A percentile compares a stretch with the other conserved stretches of the same genome.
Conservation (phyloP, 2,113 vertebrate genomes). For the Zosterops borbonicus region DNA sequence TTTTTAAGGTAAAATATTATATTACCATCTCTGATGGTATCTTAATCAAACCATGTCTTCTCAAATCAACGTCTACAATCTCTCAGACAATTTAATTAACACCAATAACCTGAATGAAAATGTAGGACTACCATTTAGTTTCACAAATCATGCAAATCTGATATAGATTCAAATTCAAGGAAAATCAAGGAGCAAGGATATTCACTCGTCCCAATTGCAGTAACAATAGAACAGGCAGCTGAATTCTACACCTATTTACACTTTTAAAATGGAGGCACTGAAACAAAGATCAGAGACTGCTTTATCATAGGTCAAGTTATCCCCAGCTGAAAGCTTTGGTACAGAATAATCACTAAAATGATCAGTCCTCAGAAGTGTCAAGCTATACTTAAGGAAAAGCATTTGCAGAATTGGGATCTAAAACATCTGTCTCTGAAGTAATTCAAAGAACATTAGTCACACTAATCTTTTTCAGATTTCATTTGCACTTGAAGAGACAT, state of each 20-base stretch:
- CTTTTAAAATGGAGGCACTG: not conserved
- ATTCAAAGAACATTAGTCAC: conserved; percentile 27
- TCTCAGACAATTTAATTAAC: not conserved
- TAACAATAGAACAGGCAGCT: not conserved
- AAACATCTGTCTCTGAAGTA: conserved; percentile 13
- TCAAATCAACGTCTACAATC: not conserved
- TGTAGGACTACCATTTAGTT: not conserved
- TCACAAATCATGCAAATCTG: not conserved
- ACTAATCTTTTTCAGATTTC: conserved; percentile 12
- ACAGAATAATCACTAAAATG: not conserved
- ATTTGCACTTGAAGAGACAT: conserved; percentile 32
- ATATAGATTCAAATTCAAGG: not conserved
- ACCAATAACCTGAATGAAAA: not conserved
- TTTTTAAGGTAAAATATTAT: not conserved
- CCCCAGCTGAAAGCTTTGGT: not conserved
- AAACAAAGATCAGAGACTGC: not conserved
- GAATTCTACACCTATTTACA: not conserved
- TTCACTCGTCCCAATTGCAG: not conserved
- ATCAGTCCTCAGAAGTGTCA: not conserved
- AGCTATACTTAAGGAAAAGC: not conserved
- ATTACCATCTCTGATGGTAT: not conserved
- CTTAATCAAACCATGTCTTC: not conserved
- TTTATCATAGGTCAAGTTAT: not conserved
- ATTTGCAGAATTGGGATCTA: not conserved
- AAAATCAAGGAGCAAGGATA: not conserved